Percentiles rank a stretch among this genome's conserved stretches.
Evolutionary conservation across 2,797 vertebrate species (phyloP).

Genomic region (Phrynocephalus vlangalii): DNA sequence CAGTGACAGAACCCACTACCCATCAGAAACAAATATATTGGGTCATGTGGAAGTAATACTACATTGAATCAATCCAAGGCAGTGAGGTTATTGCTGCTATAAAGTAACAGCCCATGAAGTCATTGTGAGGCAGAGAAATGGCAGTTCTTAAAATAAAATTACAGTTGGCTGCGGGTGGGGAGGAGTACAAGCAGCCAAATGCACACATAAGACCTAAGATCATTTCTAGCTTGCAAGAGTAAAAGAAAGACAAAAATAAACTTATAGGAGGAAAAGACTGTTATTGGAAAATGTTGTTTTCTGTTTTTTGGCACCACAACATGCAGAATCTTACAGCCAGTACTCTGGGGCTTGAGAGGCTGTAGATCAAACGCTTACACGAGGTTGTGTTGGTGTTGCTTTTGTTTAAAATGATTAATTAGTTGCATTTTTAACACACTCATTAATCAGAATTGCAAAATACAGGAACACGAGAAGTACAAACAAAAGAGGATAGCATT

Average conservation of each 20-base stretch:
- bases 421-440: no score
- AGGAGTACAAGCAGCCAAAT: background rate
- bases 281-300: no score
- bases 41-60: background rate
- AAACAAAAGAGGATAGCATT: no score
- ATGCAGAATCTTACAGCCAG: no score
- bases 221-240: background rate
- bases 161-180: background rate
- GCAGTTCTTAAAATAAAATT: background rate
- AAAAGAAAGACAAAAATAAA: background rate
- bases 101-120: background rate
- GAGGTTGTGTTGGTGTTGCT: no score
- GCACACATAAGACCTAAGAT: background rate
- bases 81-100: background rate
- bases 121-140: background rate
- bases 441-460: no score
- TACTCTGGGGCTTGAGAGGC: no score
- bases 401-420: no score
- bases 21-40: background rate
- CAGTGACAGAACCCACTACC: background rate
- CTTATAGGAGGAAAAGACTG: background rate
- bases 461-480: no score
- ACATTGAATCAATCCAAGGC: background rate
- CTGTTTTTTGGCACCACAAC: no score
- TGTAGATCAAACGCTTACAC: no score